Evolutionary conservation across 2,888 invertebrate species (phyloP).

Genomic region (Cyclophora punctaria): DNA sequence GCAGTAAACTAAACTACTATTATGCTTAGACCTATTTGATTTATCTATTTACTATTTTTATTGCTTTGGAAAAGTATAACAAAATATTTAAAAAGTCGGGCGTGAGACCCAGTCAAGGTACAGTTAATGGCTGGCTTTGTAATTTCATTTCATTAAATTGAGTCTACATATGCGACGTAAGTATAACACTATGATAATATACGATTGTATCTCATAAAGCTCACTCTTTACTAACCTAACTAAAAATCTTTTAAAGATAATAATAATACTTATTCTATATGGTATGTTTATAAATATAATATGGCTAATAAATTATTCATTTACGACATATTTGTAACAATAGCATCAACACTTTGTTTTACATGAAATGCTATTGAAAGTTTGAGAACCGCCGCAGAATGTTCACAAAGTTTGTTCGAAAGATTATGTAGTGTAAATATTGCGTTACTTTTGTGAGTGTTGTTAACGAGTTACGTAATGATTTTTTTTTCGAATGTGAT

Average conservation of each 20-base stretch:
- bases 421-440: constrained; percentile 30
- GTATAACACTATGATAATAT: constrained; percentile 49
- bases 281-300: constrained; percentile 74
- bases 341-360: constrained; percentile 33
- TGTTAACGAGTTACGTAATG: constrained; percentile 47
- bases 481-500: constrained; percentile 41
- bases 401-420: constrained; percentile 45
- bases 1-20: constrained; percentile 61
- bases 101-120: constrained; percentile 47
- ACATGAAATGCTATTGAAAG: constrained; percentile 41
- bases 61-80: constrained; percentile 68
- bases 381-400: constrained; percentile 55
- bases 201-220: constrained; percentile 61
- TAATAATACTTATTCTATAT: constrained; percentile 71
- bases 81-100: constrained; percentile 52
- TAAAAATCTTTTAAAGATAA: constrained; percentile 71
- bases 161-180: constrained; percentile 47
- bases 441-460: constrained; percentile 55
- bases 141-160: constrained; percentile 48
- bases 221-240: constrained; percentile 70
- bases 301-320: constrained; percentile 70
- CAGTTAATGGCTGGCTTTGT: constrained; percentile 60
- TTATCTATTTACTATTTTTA: constrained; percentile 49
- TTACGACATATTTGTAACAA: constrained; percentile 51
- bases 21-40: constrained; percentile 56